Base-by-base conservation (phyloP, 1,140 invertebrate genomes). In the Bombus pascuorum region DNA sequence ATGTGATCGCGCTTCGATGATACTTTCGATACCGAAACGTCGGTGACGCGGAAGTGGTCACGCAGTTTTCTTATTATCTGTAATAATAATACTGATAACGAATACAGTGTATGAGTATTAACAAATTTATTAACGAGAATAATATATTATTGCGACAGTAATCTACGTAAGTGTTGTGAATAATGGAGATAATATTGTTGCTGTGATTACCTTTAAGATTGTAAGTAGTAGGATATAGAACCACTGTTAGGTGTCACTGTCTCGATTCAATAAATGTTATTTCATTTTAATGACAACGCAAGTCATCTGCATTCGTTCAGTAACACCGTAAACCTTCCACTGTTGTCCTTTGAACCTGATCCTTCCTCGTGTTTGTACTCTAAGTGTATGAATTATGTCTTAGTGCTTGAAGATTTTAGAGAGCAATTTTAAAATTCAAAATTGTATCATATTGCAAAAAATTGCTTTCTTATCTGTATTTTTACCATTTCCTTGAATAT, bases 131-230 rank as follows among this genome's bases (percentile, higher is more conserved):
- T 93, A 94, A 93, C 79, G 92, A 92, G 87, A 94, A 93, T 93
- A 93, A 94, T 94, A 92, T 92, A 91, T 92, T 93, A 94, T 94
- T 93, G 92, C 94, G 94, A 92, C 93, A 95, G 94, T 95, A 95
- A 95, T 94, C 92, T 93, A 95, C 95, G 93, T 95, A 95, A 95
- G 94, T 95, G 95, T 95, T 95, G 95, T 95, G 94, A 95, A 95
- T 95, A 95, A 95, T 93, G 92, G 93, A 92, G 93, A 95, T 95
- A 95, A 95, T 95, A 95, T 95, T 95, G 95, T 95, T 95, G 95
- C 95, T 95, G 95, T 95, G 95, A 95, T 95, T 95, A 95, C 93
- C 92, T 94, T 93, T 95, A 95, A 95, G 94, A 94, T 95, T 95
- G 95, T 95, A 95, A 95, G 92, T 95, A 95, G 94, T 95, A 95